These are phyloP conservation scores for Strix uralensis DNA, from an alignment of 2,113 vertebrate species.

Conservation along the genomic window DNA sequence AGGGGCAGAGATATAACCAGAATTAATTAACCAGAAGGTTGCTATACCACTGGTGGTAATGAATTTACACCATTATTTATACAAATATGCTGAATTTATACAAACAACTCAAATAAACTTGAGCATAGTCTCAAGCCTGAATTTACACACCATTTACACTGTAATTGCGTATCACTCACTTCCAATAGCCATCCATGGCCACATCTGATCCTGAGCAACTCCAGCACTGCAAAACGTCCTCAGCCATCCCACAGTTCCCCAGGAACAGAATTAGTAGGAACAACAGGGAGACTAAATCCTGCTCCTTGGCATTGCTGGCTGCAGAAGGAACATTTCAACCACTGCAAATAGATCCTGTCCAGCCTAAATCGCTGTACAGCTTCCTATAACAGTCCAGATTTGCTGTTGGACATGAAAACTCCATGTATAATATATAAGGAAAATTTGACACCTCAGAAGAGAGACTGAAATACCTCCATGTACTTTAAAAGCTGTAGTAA, in stretches of 20 bases:
- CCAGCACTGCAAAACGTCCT: not conserved
- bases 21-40: not conserved
- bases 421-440: not conserved
- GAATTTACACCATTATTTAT: not conserved
- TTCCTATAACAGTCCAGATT: not conserved
- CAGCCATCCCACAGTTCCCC: not conserved
- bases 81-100: not conserved
- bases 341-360: no score
- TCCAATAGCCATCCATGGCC: not conserved
- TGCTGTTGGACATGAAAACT: not conserved
- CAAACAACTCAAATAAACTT: not conserved
- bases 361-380: not conserved
- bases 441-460: not conserved
- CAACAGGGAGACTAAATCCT: not conserved
- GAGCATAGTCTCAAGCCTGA: not conserved
- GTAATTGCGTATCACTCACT: not conserved
- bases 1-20: not conserved
- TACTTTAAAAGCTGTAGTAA: not conserved
- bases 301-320: not conserved
- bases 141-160: not conserved
- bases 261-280: not conserved
- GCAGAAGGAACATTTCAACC: not conserved
- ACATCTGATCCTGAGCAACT: not conserved
- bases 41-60: not conserved
- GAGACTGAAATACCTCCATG: not conserved